These are phyloP conservation scores for Indicator maculatus DNA, from an alignment of 2,113 vertebrate genomes.

Conservation along the genomic window DNA sequence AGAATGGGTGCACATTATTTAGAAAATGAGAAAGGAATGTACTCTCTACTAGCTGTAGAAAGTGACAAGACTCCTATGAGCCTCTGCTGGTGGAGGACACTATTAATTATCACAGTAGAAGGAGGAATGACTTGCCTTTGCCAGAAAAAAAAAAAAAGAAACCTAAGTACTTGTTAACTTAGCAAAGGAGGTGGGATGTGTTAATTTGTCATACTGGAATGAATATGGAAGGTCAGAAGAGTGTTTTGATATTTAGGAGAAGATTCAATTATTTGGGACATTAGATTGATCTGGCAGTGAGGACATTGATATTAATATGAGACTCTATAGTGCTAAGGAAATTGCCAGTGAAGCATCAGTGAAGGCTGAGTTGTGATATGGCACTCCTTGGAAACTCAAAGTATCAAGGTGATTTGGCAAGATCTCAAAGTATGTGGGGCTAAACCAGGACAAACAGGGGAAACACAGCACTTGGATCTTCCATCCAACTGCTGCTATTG, in stretches of 20 bases:
- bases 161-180: background rate
- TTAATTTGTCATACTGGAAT: background rate
- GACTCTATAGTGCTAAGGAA: background rate
- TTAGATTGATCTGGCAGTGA: background rate
- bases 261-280: background rate
- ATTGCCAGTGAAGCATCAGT: background rate
- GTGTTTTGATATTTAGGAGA: background rate
- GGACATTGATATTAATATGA: background rate
- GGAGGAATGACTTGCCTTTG: background rate
- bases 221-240: background rate
- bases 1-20: background rate
- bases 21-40: background rate
- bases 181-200: background rate
- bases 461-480: background rate
- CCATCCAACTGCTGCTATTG: background rate
- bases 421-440: background rate
- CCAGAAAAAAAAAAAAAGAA: background rate
- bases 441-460: background rate
- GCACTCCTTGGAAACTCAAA: background rate
- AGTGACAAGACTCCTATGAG: background rate
- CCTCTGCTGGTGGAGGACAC: background rate
- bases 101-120: slow-evolving; percentile 27
- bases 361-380: background rate
- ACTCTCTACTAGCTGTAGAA: background rate
- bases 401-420: background rate